phyloP scores from a whole-genome alignment of 1,140 invertebrate genomes.

The Achroia grisella region DNA sequence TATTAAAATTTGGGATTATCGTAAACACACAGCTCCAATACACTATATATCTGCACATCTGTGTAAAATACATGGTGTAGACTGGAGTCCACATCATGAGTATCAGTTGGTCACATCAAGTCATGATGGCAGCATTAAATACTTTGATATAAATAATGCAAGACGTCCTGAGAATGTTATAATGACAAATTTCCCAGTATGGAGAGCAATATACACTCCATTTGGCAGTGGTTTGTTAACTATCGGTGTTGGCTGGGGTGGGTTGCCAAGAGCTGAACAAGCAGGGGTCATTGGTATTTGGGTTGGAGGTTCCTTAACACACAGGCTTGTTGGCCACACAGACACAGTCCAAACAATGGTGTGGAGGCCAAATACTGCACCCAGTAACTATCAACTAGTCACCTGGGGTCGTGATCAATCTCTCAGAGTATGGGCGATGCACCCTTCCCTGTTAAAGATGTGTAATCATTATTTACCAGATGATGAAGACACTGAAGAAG shows the following conservation, averaged over 20 bases:
- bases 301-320: slow-evolving; percentile 58
- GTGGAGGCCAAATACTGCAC: slow-evolving; percentile 83
- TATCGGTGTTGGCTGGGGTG: slow-evolving; percentile 77
- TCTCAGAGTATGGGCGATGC: slow-evolving; percentile 92
- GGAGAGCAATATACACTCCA: slow-evolving; percentile 94
- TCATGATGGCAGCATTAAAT: slow-evolving; percentile 96
- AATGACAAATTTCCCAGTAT: slow-evolving; percentile 90
- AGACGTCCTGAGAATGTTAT: slow-evolving; percentile 87
- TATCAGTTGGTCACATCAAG: slow-evolving; percentile 92
- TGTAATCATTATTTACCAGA: slow-evolving; percentile 76
- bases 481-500: slow-evolving; percentile 62
- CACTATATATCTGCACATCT: slow-evolving; percentile 96
- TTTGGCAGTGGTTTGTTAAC: slow-evolving; percentile 95
- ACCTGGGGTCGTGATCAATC: slow-evolving; percentile 97
- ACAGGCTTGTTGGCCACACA: slow-evolving; percentile 89
- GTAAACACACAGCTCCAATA: slow-evolving; percentile 89
- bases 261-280: slow-evolving; percentile 64
- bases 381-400: slow-evolving; percentile 88
- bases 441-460: slow-evolving; percentile 85
- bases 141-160: slow-evolving; percentile 92
- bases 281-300: slow-evolving; percentile 69
- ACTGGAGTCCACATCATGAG: slow-evolving; percentile 92
- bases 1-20: slow-evolving; percentile 95
- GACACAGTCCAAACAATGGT: slow-evolving; percentile 97
- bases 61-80: slow-evolving; percentile 93